Evolutionary conservation across 92 coral and sea anemone genomes (phyloP), one percentile per base, ranked within the genome.

Genomic region (Bergia sp.): DNA sequence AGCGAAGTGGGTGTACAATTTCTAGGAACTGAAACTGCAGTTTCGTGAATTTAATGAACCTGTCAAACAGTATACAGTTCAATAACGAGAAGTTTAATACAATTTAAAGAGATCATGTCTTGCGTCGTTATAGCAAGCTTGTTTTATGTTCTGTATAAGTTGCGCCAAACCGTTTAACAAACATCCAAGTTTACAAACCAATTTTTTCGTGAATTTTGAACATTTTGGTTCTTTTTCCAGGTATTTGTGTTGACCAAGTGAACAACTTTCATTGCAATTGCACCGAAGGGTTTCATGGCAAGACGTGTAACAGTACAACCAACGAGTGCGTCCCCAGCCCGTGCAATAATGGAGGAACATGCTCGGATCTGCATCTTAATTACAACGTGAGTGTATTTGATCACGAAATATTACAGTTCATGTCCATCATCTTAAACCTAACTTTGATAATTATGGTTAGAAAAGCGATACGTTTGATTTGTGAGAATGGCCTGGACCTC

Each of bases 261-360:
- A 95, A 95, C 87, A 93, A 95, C 87, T 95, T 81, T 65, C 92
- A 78, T 61, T 95, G 98, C n/a, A 82, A 71, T 29, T 95, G 98
- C 37, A 78, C 89, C 9, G n/a, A 57, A 16, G 98, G 98, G 39
- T 95, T 88, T 45, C 88, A 74, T 73, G 96, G 98, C 58, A 94
- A 91, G 78, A 93, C 95, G 11, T 95, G 98, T 50, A 42, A 61
- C 20, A 95, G 89, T 82, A 88, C 96, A 44, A 91, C 98, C 3
- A 69, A 95, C 82, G 98, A 95, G 76, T 95, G 98, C 44, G 37
- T 37, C 7, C 91, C 93, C 11, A 85, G 65, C 83, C 98, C 98
- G 1, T 95, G 98, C 82, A 79, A 86, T 75, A 95, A 93, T 86
- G 93, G 90, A 37, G 98, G 92, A 20, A 50, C 41, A 20, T 95